Conservation (phyloP, 1,140 invertebrate genomes). For the Anastrepha obliqua region DNA sequence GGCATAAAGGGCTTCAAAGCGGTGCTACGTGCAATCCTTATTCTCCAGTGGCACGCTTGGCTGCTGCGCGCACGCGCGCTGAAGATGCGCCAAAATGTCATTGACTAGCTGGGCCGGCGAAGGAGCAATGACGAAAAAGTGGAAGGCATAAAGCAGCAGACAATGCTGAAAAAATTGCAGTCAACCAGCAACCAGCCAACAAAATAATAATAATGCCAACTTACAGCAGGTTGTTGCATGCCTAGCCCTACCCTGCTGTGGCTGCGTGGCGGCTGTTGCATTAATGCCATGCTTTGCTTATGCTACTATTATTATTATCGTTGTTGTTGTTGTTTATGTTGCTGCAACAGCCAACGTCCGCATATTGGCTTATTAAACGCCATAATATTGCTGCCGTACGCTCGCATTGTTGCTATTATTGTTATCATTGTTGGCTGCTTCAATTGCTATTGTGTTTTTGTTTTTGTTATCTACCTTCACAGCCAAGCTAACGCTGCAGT, state of each 20-base stretch:
- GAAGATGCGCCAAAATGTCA: conserved; percentile 64
- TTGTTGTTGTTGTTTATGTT: conserved; percentile 20
- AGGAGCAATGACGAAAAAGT: not conserved
- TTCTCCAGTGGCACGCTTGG: conserved; percentile 11
- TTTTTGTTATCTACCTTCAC: not conserved
- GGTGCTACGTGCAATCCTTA: not conserved
- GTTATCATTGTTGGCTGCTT: not conserved
- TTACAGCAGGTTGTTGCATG: conserved; percentile 63
- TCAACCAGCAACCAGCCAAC: not conserved
- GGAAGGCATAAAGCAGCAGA: not conserved
- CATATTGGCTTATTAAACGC: conserved; percentile 31
- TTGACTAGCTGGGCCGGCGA: conserved; percentile 67
- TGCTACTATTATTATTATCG: no score
- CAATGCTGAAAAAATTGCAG: not conserved
- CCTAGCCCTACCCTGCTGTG: conserved; percentile 35
- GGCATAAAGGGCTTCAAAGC: conserved; percentile 22
- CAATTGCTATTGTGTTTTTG: not conserved
- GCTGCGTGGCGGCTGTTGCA: not conserved
- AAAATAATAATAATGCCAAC: conserved; percentile 4
- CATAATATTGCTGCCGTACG: not conserved
- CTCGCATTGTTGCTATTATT: not conserved
- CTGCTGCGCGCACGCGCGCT: conserved; percentile 31
- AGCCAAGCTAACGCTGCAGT: not conserved
- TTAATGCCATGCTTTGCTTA: not conserved
- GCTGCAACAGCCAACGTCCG: not conserved